phyloP scores from a whole-genome alignment of 2,797 vertebrate genomes.

The Tinamus major region DNA sequence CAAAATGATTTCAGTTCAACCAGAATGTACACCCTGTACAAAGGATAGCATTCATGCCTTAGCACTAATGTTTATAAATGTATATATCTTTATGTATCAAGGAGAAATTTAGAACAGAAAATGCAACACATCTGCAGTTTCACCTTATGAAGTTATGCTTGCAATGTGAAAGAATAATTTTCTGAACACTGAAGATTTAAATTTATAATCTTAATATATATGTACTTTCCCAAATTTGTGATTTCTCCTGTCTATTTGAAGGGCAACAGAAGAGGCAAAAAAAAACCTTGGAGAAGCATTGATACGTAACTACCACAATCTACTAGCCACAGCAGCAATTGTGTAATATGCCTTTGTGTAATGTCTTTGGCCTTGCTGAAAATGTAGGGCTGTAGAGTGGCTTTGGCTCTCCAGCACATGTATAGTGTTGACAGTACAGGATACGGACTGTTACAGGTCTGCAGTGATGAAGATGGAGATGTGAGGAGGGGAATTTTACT shows the following conservation, averaged over 20 bases:
- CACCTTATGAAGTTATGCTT: background rate
- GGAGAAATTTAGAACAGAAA: background rate
- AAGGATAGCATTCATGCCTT: background rate
- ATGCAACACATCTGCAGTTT: background rate
- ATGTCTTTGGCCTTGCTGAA: background rate
- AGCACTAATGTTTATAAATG: background rate
- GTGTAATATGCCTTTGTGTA: background rate
- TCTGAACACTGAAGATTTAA: background rate
- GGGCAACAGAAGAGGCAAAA: background rate
- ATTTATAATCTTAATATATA: background rate
- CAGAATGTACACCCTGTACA: background rate
- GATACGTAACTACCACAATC: background rate
- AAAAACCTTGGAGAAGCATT: background rate
- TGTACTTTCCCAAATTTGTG: background rate
- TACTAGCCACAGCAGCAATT: background rate
- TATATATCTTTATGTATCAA: background rate
- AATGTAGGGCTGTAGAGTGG: fast-evolving
- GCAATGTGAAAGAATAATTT: background rate
- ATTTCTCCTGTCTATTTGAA: background rate
- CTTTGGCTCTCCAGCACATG: background rate
- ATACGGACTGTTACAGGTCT: background rate
- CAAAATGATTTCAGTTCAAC: background rate
- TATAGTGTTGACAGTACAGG: background rate
- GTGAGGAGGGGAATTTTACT: background rate
- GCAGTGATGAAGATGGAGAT: background rate